Conservation (phyloP, 2,113 vertebrate species). For the Hydropotes inermis region DNA sequence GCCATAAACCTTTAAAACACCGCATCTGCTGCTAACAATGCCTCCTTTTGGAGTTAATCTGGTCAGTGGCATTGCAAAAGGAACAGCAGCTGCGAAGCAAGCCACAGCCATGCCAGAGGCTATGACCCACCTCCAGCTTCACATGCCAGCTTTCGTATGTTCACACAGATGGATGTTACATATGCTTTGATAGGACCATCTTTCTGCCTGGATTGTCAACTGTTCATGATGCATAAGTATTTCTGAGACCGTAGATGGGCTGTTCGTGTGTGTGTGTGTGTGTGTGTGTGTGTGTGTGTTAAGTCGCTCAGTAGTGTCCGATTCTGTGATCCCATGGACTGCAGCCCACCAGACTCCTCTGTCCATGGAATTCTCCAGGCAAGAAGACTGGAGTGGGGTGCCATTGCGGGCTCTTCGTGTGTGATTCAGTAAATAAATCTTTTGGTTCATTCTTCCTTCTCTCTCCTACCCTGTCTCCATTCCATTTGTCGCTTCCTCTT, state of each 20-base stretch:
- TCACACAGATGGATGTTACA: rapidly evolving
- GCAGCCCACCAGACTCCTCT: neutral
- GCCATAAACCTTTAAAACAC: neutral
- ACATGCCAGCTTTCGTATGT: rapidly evolving
- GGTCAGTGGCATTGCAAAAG: neutral
- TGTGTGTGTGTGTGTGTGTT: neutral
- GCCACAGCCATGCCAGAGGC: neutral
- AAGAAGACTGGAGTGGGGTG: neutral
- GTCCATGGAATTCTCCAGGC: neutral
- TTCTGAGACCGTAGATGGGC: neutral
- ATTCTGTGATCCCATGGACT: neutral
- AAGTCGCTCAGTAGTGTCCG: neutral
- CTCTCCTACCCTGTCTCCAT: neutral
- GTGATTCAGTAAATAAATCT: neutral
- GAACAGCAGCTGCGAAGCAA: neutral
- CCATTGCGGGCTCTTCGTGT: rapidly evolving
- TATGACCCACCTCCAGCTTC: too few relatives aligned
- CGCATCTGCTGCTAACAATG: rapidly evolving
- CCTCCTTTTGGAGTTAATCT: neutral
- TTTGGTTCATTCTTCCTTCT: neutral
- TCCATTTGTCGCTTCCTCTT: neutral
- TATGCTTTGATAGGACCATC: rapidly evolving
- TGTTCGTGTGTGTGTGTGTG: neutral
- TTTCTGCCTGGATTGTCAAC: neutral
- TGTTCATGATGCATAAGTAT: rapidly evolving